Conservation (phyloP, 2,888 invertebrate genomes). For the Autographa gamma region DNA sequence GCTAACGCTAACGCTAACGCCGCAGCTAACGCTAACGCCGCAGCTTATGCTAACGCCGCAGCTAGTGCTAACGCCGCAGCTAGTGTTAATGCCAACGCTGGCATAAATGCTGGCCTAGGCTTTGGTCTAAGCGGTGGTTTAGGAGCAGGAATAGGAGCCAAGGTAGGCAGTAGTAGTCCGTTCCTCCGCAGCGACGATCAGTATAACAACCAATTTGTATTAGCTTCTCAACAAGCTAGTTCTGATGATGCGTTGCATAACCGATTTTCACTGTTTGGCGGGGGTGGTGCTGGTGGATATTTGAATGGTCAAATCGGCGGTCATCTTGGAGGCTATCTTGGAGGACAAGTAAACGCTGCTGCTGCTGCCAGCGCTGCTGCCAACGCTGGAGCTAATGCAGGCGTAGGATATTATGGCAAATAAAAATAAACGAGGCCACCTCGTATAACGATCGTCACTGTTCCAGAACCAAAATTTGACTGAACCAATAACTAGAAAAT, state of each 20-base stretch:
- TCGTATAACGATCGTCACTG: background rate
- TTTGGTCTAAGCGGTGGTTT: background rate
- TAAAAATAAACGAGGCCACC: background rate
- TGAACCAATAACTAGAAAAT: background rate
- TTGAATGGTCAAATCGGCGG: constrained; percentile 9
- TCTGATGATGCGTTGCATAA: background rate
- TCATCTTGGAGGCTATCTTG: background rate
- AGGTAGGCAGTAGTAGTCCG: too few relatives aligned
- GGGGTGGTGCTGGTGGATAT: constrained; percentile 14
- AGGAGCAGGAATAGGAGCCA: background rate
- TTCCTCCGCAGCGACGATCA: too few relatives aligned
- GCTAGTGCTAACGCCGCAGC: background rate
- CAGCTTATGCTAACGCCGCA: background rate
- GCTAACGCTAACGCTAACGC: background rate
- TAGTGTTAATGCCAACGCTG: background rate
- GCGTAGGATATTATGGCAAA: background rate
- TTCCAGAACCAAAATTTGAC: background rate
- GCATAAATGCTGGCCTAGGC: background rate
- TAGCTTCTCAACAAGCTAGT: background rate
- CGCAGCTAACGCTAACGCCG: background rate
- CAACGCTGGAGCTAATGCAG: background rate
- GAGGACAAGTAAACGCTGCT: background rate
- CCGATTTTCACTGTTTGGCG: background rate
- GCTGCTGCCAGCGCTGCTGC: background rate
- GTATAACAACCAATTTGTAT: background rate